phyloP scores from a whole-genome alignment of 30 jellyfish, hydroid and myxozoan species.

The Cassiopea andromeda region DNA sequence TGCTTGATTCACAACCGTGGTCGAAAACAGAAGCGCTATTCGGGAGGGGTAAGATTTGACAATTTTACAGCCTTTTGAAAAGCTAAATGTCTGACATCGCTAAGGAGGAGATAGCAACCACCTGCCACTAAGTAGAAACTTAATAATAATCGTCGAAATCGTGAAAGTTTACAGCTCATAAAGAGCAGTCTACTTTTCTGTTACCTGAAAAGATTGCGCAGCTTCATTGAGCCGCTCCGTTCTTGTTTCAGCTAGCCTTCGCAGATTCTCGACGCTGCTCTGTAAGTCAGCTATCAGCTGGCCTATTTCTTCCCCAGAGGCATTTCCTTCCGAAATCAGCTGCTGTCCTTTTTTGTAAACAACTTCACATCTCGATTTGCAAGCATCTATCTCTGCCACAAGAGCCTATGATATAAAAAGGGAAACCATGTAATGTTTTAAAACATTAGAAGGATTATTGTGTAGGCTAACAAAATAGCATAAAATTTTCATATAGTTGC shows the following conservation, averaged over 20 bases:
- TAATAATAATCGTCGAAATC: background rate
- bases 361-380: constrained; percentile 62
- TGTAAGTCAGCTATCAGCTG: constrained; percentile 31
- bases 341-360: constrained; percentile 28
- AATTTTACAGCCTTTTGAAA: too few species aligned
- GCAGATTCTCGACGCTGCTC: constrained; percentile 42
- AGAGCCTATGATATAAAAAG: constrained; percentile 16
- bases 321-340: constrained; percentile 28
- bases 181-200: background rate
- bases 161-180: background rate
- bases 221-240: constrained; percentile 72
- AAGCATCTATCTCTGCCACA: constrained; percentile 70
- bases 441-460: too few species aligned
- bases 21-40: too few species aligned
- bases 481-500: too few species aligned
- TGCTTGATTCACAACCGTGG: too few species aligned
- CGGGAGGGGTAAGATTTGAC: too few species aligned
- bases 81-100: too few species aligned
- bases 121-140: too few species aligned
- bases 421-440: too few species aligned
- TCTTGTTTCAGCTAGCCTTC: constrained; percentile 36
- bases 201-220: constrained; percentile 79
- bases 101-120: too few species aligned
- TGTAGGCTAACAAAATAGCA: too few species aligned
- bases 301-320: constrained; percentile 29